Percentiles rank a stretch among this genome's conserved stretches.
Conservation (phyloP, 2,797 vertebrate species). For the Ceyx erithaca region DNA sequence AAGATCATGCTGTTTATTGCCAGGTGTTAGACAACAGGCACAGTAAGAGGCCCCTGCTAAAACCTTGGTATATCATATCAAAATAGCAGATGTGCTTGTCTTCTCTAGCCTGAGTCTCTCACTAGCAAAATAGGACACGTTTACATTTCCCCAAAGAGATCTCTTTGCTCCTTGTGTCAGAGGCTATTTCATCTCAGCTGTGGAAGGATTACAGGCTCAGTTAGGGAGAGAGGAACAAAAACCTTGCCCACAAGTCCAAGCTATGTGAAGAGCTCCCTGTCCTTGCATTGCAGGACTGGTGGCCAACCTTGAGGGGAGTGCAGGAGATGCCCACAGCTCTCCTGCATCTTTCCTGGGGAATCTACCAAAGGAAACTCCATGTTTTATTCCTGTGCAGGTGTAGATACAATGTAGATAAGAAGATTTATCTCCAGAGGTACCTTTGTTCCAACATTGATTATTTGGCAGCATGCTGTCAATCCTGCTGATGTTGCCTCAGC, state of each 20-base stretch:
- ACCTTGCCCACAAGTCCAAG: not conserved
- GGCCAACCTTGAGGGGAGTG: rapidly evolving
- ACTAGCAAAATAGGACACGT: not conserved
- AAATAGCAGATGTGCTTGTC: not conserved
- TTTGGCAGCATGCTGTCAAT: not conserved
- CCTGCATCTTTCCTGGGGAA: not conserved
- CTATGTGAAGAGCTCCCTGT: not conserved
- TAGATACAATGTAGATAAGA: not conserved
- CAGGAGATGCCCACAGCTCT: not conserved
- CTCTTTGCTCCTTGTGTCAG: not conserved
- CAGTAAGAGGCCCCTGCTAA: not conserved
- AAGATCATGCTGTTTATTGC: not conserved
- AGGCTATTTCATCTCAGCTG: not conserved
- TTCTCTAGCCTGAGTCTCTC: not conserved
- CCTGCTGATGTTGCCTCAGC: not conserved
- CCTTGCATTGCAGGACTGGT: not conserved
- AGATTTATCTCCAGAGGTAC: not conserved
- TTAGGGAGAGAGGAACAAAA: not conserved
- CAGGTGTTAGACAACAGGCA: not conserved
- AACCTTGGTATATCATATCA: not conserved
- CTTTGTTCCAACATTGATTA: not conserved
- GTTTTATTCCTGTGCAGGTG: not conserved
- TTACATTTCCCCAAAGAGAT: not conserved
- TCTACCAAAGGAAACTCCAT: not conserved
- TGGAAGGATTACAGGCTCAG: not conserved